phyloP scores from a whole-genome alignment of 2,888 invertebrate species.

The Malthinus seriepunctatus region DNA sequence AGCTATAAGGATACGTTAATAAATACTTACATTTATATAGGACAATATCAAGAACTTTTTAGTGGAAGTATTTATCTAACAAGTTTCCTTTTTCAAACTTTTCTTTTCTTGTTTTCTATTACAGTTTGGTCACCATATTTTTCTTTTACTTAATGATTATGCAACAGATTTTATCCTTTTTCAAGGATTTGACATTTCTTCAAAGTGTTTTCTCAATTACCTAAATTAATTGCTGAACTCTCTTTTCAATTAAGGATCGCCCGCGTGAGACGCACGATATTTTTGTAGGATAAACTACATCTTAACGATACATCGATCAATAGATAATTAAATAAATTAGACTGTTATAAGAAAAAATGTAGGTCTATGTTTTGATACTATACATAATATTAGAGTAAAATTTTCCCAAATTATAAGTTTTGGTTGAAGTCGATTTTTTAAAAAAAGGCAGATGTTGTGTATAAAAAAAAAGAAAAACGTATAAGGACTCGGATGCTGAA shows the following conservation, averaged over 20 bases:
- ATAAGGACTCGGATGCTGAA: constrained; percentile 42
- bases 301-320: no score
- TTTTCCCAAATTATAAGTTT: neutral
- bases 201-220: no score
- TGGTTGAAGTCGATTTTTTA: constrained; percentile 38
- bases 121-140: neutral
- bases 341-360: no score
- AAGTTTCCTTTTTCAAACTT: neutral
- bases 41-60: neutral
- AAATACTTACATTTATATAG: constrained; percentile 7
- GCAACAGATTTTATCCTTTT: neutral
- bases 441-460: constrained; percentile 48
- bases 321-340: no score
- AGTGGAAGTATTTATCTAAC: neutral
- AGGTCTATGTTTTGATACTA: no score
- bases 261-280: no score
- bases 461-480: constrained; percentile 41
- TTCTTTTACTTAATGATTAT: neutral
- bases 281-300: no score
- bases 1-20: neutral
- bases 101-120: no score
- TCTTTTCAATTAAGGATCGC: no score
- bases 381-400: no score
- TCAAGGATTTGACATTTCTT: neutral
- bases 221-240: no score